Conservation (phyloP, 2,888 invertebrate species). For the Diarsia rubi region DNA sequence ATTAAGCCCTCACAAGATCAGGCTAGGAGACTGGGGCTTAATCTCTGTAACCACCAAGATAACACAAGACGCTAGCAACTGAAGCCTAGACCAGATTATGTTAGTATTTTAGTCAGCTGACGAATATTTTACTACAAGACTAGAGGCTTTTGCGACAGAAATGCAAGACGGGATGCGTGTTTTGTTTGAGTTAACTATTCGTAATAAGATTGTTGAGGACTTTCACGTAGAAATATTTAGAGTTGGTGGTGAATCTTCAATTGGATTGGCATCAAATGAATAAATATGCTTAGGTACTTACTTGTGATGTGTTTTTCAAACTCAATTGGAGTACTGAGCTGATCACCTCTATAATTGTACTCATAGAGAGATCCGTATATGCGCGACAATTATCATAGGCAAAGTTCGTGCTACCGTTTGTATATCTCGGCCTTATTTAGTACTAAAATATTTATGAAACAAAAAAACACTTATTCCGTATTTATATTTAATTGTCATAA, state of each 20-base stretch:
- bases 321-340: neutral
- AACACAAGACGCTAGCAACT: conserved; percentile 60
- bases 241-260: too few relatives aligned
- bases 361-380: neutral
- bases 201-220: neutral
- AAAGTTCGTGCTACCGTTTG: neutral
- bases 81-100: conserved; percentile 63
- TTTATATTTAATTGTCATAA: conserved; percentile 30
- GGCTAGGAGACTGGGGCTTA: conserved; percentile 51
- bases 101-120: conserved; percentile 60
- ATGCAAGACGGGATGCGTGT: conserved; percentile 20
- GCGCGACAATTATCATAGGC: neutral
- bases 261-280: too few relatives aligned
- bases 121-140: conserved; percentile 59
- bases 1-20: conserved; percentile 61
- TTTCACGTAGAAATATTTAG: neutral
- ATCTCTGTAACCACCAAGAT: conserved; percentile 64
- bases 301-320: neutral
- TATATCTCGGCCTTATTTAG: neutral
- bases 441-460: neutral
- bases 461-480: neutral
- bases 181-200: conserved; percentile 1
- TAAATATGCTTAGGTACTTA: neutral
- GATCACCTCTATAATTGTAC: neutral
- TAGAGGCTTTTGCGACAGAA: conserved; percentile 39